Conservation (phyloP, 1,140 invertebrate genomes). For the Anoplolepis gracilipes region DNA sequence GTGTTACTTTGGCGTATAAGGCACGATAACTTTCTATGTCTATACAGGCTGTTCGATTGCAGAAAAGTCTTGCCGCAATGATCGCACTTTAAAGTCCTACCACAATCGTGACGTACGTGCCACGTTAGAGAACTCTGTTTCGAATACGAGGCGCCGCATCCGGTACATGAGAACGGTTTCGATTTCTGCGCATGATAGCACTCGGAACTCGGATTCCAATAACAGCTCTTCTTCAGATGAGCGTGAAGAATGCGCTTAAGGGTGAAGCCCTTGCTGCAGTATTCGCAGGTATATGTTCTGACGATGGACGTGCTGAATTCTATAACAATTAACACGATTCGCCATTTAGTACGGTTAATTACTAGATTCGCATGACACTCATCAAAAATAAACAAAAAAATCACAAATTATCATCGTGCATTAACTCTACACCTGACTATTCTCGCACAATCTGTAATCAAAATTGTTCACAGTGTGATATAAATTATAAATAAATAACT, state of each 20-base stretch:
- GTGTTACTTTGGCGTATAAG: background rate
- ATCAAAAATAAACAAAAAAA: too few relatives aligned
- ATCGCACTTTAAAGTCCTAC: conserved; percentile 77
- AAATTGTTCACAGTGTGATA: too few relatives aligned
- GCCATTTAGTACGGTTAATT: background rate
- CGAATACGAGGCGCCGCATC: conserved; percentile 70
- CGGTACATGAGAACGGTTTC: conserved; percentile 67
- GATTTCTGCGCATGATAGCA: conserved; percentile 55
- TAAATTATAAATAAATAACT: too few relatives aligned
- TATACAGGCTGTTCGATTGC: conserved; percentile 80
- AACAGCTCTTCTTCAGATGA: conserved; percentile 64
- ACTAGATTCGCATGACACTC: background rate
- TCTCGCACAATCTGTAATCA: background rate
- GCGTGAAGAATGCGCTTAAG: background rate
- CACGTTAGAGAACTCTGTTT: conserved; percentile 67
- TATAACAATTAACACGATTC: conserved; percentile 6
- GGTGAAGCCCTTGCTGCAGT: conserved; percentile 52
- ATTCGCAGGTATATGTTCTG: conserved; percentile 27
- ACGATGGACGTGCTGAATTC: background rate
- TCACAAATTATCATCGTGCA: background rate
- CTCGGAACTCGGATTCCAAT: conserved; percentile 70
- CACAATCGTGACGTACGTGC: conserved; percentile 76
- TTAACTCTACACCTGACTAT: background rate
- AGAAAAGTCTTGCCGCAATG: conserved; percentile 83
- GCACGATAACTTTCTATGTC: conserved; percentile 69